phyloP scores from a whole-genome alignment of 2,113 vertebrate genomes.

The Echinops telfairi region DNA sequence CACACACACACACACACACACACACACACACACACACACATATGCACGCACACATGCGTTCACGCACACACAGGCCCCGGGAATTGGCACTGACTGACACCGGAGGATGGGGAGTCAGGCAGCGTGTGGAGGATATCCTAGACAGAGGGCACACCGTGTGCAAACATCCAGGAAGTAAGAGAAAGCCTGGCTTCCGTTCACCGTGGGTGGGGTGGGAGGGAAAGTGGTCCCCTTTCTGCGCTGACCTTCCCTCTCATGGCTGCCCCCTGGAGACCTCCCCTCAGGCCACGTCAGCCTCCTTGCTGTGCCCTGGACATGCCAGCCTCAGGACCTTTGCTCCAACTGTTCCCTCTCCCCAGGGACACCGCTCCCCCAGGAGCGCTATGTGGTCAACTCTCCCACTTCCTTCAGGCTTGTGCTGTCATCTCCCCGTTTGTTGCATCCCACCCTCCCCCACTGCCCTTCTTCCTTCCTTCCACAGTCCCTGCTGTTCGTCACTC shows the following conservation, averaged over 20 bases:
- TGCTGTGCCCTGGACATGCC: not conserved
- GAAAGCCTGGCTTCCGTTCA: not conserved
- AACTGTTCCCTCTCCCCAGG: not conserved
- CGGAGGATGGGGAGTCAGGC: not conserved
- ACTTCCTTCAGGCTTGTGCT: not conserved
- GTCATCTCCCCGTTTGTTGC: not conserved
- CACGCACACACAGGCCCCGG: not conserved
- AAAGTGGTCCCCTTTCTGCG: not conserved
- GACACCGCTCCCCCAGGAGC: not conserved
- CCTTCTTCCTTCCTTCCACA: not conserved
- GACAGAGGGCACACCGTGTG: not conserved
- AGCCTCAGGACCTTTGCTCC: not conserved
- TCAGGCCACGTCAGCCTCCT: not conserved
- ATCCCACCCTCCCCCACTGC: not conserved
- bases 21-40: too few relatives aligned
- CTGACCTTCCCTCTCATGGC: not conserved
- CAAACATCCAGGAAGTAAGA: not conserved
- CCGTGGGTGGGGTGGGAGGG: not conserved
- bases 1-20: too few relatives aligned
- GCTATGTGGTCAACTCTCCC: not conserved
- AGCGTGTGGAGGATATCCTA: not conserved
- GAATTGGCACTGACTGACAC: not conserved
- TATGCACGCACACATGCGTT: too few relatives aligned
- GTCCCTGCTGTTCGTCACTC: too few relatives aligned
- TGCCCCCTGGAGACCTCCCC: not conserved